phyloP scores from a whole-genome alignment of 2,797 vertebrate genomes.

The Catostomus latipinnis region DNA sequence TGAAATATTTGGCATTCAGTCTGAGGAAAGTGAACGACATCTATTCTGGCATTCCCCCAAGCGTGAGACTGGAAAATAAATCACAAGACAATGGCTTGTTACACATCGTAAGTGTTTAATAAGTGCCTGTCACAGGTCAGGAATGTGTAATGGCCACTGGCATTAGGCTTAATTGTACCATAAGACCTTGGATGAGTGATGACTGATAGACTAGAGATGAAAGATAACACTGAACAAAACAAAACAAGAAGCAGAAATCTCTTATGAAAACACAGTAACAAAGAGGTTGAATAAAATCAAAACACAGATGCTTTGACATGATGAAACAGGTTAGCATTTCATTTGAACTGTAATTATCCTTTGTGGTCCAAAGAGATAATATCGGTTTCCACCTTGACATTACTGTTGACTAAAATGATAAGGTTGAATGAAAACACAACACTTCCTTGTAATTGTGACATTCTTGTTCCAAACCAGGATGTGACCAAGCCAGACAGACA shows the following conservation, averaged over 20 bases:
- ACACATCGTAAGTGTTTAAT: slow-evolving; percentile 72
- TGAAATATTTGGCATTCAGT: slow-evolving; percentile 22
- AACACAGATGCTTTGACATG: slow-evolving; percentile 24
- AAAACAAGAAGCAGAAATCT: slow-evolving; percentile 26
- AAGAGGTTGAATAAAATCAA: slow-evolving; percentile 13
- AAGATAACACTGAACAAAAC: slow-evolving; percentile 63
- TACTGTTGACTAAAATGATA: slow-evolving; percentile 21
- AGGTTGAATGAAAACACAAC: background rate
- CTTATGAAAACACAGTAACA: slow-evolving; percentile 19
- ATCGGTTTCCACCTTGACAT: slow-evolving; percentile 12
- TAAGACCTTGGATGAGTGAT: slow-evolving; percentile 65
- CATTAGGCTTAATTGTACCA: slow-evolving; percentile 69
- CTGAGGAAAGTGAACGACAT: slow-evolving; percentile 49
- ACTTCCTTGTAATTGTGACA: slow-evolving; percentile 54
- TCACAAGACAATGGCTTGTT: slow-evolving; percentile 67
- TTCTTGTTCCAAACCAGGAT: slow-evolving; percentile 25
- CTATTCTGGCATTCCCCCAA: slow-evolving; percentile 49
- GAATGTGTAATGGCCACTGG: slow-evolving; percentile 71
- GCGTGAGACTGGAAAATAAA: slow-evolving; percentile 49
- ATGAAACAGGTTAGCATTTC: slow-evolving; percentile 25
- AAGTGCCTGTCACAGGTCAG: slow-evolving; percentile 72
- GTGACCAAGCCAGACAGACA: slow-evolving; percentile 13
- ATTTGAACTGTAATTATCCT: slow-evolving; percentile 17
- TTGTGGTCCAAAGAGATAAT: slow-evolving; percentile 22
- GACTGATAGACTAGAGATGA: slow-evolving; percentile 69